Evolutionary conservation across 2,113 vertebrate genomes (phyloP).

Genomic region (Ranitomeya imitator): DNA sequence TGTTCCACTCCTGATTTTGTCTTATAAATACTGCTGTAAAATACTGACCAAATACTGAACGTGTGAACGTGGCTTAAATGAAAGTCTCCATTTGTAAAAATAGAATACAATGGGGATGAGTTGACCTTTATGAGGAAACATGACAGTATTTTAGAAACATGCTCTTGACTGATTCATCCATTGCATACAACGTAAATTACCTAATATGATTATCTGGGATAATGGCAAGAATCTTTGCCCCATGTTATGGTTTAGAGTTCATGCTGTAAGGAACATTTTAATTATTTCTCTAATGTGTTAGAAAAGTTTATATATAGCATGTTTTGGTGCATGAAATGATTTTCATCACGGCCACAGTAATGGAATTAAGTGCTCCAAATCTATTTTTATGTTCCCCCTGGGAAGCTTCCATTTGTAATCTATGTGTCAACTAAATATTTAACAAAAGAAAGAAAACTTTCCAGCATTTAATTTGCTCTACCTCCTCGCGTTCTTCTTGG

Average conservation of each 20-base stretch:
- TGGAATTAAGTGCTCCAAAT: constrained; percentile 6
- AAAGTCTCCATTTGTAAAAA: too few relatives aligned
- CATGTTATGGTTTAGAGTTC: not conserved
- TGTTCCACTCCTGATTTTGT: too few relatives aligned
- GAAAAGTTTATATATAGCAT: not conserved
- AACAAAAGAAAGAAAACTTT: constrained; percentile 14
- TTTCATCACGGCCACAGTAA: not conserved
- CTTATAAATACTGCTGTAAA: too few relatives aligned
- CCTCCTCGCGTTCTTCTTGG: not conserved
- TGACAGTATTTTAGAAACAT: too few relatives aligned
- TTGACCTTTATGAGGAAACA: too few relatives aligned
- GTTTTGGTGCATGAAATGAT: not conserved
- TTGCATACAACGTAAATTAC: not conserved
- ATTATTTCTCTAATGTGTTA: not conserved
- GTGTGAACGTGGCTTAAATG: too few relatives aligned
- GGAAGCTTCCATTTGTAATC: constrained; percentile 36
- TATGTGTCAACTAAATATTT: constrained; percentile 4
- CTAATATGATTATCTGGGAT: not conserved
- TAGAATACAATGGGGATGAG: too few relatives aligned
- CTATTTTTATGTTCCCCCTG: constrained; percentile 9
- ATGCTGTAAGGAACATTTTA: not conserved
- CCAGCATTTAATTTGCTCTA: not conserved
- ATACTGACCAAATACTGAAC: too few relatives aligned
- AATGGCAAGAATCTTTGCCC: not conserved
- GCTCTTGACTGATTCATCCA: not conserved